These are phyloP conservation scores for Naso thynnoides DNA, from an alignment of 2,797 vertebrate species.

Conservation along the genomic window DNA sequence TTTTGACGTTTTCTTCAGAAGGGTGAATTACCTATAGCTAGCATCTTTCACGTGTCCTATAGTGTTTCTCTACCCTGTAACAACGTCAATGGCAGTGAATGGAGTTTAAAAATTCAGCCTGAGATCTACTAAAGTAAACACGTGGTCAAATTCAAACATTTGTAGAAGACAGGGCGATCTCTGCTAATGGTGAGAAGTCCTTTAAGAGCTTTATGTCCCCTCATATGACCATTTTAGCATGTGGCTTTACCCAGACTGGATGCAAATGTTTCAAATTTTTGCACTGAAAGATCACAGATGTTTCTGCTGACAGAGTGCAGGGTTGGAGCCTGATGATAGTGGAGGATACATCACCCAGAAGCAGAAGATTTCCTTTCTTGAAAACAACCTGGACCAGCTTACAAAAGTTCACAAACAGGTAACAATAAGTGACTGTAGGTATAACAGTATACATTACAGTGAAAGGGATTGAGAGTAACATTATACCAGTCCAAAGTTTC, in stretches of 20 bases:
- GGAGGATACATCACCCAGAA: constrained; percentile 95
- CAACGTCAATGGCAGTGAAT: too few species aligned
- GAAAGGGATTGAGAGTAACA: neutral
- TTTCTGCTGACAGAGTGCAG: constrained; percentile 86
- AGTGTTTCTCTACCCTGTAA: too few species aligned
- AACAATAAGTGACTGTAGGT: constrained; percentile 9
- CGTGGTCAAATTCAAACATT: too few species aligned
- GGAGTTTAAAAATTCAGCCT: too few species aligned
- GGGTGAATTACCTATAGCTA: too few species aligned
- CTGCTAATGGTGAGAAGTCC: too few species aligned
- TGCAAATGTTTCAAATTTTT: neutral
- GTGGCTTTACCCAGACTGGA: neutral
- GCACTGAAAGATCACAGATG: constrained; percentile 1
- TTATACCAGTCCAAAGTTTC: neutral
- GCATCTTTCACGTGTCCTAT: too few species aligned
- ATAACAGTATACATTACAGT: constrained; percentile 2
- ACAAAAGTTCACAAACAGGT: constrained; percentile 99
- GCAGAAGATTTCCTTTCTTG: constrained; percentile 99
- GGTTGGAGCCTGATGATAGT: constrained; percentile 91
- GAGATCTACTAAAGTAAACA: too few species aligned
- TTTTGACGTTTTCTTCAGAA: too few species aligned
- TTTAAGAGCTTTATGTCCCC: too few species aligned
- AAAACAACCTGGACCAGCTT: constrained; percentile 98
- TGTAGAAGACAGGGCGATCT: too few species aligned
- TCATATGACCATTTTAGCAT: too few species aligned